Evolutionary conservation across 2,113 vertebrate species (phyloP), one percentile per base, ranked within the genome.

Genomic region (Oxygymnocypris stewartii): DNA sequence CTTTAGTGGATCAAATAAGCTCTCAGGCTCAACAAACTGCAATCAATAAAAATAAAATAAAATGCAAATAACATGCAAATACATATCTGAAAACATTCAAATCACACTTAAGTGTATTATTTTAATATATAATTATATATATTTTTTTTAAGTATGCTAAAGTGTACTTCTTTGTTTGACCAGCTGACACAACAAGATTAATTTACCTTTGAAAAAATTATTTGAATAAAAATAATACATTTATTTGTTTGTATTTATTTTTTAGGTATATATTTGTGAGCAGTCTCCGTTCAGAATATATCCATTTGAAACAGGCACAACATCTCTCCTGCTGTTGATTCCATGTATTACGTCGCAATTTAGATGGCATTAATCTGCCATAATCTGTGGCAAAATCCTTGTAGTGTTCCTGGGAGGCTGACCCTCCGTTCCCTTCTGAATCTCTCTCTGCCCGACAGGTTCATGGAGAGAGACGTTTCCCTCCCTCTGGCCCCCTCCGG

Each of bases 281-380:
- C 16, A 37, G 14, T 20, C 31, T 37, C 3, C 10, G 16, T 69
- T 8, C 31, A 40, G 65, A 67, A 61, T 35, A 63, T 16, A 28
- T 47, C 61, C 71, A 49, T 9, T 47, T 88, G 35, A 87, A 84
- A 37, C 80, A 61, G 91, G 87, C 88, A 82, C 84, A 86, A 90
- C 67, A 79, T 87, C 80, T 57, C 69, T 73, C 76, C 23, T 11
- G 31, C 87, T 93, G 90, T 91, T 92, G 88, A 91, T 92, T 87
- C 84, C 88, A 87, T 91, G 91, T 88, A 93, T 93, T 94, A 93
- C 90, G 91, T 89, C 88, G 91, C 93, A 94, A 92, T 94, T 95
- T 95, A 90, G 86, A 94, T 81, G 79, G 89, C 89, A 91, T 92
- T 95, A 96, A 95, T 95, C 87, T 76, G 40, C 89, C 86, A 79